Conservation (phyloP, 1,140 invertebrate species). For the Sminthurides bifidus region DNA sequence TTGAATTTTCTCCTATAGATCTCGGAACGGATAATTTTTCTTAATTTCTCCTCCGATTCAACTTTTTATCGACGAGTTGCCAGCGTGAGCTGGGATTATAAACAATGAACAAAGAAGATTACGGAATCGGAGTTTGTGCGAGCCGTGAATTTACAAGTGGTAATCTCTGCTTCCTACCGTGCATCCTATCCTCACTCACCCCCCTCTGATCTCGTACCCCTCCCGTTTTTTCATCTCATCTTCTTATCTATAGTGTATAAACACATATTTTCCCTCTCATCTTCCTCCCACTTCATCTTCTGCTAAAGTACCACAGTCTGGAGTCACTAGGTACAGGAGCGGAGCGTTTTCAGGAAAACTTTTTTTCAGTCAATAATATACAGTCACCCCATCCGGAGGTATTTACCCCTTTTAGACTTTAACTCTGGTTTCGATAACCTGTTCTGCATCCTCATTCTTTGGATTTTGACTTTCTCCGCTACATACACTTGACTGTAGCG, state of each 20-base stretch:
- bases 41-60: slow-evolving; percentile 10
- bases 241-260: not conserved
- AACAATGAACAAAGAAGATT: slow-evolving; percentile 13
- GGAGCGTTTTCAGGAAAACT: too few relatives aligned
- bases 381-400: too few relatives aligned
- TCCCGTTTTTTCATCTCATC: not conserved
- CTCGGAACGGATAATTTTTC: slow-evolving; percentile 7
- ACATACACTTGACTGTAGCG: too few relatives aligned
- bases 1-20: slow-evolving; percentile 9
- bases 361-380: too few relatives aligned
- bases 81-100: slow-evolving; percentile 12
- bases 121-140: not conserved
- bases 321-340: too few relatives aligned
- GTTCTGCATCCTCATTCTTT: too few relatives aligned
- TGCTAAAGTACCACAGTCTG: not conserved
- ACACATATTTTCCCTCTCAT: not conserved
- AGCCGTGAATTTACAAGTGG: slow-evolving; percentile 9
- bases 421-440: too few relatives aligned
- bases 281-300: not conserved
- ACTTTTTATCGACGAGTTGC: slow-evolving; percentile 13
- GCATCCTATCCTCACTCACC: not conserved
- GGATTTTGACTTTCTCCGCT: too few relatives aligned
- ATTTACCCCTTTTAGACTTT: too few relatives aligned
- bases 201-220: not conserved
- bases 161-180: not conserved